Base-by-base conservation (phyloP, 2,113 vertebrate species). In the Scomber scombrus region DNA sequence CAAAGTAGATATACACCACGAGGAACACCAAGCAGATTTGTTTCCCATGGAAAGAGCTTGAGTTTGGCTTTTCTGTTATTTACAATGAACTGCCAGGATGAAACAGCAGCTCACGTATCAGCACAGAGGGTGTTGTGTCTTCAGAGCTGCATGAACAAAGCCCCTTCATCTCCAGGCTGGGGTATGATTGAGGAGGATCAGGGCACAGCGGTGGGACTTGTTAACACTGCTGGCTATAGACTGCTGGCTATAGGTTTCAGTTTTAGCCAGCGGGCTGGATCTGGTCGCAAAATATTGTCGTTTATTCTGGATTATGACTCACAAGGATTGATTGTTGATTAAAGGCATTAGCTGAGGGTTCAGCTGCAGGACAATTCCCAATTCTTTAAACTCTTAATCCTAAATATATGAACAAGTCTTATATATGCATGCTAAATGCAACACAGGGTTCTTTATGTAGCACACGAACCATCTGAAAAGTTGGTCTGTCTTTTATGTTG, bases 51-150 rank as follows among this genome's bases (percentile, higher is more conserved):
- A 85, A 82, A 57, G 51, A 74, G 56, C 55, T 68, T 0, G 51
- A 74, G 61, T 81, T 86, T 51, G 58, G 60, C 79, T 89, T 78
- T 74, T 67, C 47, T 69, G 43, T 63, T 90, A 85, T 88, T 90
- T 86, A 84, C 84, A 92, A 19, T 85, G 79, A 84, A 58, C 74
- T 55, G 63, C 26, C 52, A 13, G 83, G 85, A 86, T 91, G 70
- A 84, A 87, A 64, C 73, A 58, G 83, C 61, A 45, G 85, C 75
- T 88, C 80, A 71, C 63, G 61, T 85, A 23, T 88, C 76, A 85
- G 71, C 78, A 85, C 79, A 69, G 52, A 75, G 76, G 31, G 51
- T 85, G 82, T 88, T 90, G 87, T 90, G 88, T 88, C 74, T 90
- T 58, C 68, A 81, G 77, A 80, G 76, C 67, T 80, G 58, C 15